A percentile compares a stretch with the other conserved stretches of the same genome.
These are phyloP conservation scores for Passer montanus DNA, from an alignment of 2,113 vertebrate genomes.

Conservation along the genomic window DNA sequence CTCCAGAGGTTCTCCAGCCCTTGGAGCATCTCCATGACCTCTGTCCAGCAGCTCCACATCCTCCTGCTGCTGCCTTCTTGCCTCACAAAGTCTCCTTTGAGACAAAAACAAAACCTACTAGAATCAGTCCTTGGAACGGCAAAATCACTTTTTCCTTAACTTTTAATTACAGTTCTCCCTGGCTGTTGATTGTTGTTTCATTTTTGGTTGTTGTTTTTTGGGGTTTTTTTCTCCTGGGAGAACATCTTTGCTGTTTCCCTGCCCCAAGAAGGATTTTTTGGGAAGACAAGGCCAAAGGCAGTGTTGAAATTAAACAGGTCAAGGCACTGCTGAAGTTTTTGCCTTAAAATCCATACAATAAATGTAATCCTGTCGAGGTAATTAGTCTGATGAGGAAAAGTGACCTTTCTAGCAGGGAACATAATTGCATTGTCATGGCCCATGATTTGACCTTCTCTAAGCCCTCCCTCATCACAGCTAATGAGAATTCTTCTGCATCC, in stretches of 20 bases:
- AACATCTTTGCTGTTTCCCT: neutral
- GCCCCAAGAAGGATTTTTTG: neutral
- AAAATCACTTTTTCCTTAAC: neutral
- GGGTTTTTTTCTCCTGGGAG: neutral
- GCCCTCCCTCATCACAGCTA: constrained; percentile 33
- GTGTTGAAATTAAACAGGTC: neutral
- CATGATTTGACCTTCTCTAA: constrained; percentile 60
- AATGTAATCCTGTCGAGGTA: constrained; percentile 36
- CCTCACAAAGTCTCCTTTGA: neutral
- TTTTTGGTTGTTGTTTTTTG: neutral
- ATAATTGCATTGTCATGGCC: constrained; percentile 62
- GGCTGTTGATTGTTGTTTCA: neutral
- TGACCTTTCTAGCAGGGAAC: constrained; percentile 60
- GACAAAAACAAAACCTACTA: neutral
- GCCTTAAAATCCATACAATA: neutral
- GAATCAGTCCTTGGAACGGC: neutral
- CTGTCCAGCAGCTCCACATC: neutral
- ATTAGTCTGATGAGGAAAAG: constrained; percentile 60
- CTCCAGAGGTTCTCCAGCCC: neutral
- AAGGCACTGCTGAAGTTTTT: neutral
- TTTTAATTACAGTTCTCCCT: neutral
- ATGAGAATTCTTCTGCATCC: neutral
- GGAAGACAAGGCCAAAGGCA: neutral
- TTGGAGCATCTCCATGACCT: neutral
- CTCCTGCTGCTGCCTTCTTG: neutral